phyloP scores from a whole-genome alignment of 1,140 invertebrate species.

The Mizuhopecten yessoensis region DNA sequence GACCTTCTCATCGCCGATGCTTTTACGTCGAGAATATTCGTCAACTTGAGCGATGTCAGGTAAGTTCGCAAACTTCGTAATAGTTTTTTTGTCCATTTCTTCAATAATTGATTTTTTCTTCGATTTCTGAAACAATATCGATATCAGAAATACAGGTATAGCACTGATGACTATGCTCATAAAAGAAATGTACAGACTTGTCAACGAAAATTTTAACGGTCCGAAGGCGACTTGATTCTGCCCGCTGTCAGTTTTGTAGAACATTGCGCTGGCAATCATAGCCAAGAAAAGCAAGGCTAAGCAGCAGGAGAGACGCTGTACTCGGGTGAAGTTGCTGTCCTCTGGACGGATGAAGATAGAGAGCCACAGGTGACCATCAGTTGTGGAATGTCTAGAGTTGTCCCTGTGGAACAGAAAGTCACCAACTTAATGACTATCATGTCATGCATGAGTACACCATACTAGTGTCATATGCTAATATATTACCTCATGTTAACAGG shows the following conservation, averaged over 20 bases:
- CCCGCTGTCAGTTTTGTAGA: constrained; percentile 77
- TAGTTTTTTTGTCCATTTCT: constrained; percentile 42
- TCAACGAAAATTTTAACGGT: constrained; percentile 60
- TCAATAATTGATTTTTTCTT: neutral
- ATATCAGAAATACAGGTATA: constrained; percentile 57
- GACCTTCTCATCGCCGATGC: constrained; percentile 45
- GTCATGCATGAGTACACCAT: no score
- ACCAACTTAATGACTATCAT: no score
- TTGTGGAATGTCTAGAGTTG: constrained; percentile 80
- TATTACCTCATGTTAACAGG: no score
- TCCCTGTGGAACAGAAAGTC: constrained; percentile 59
- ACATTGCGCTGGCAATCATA: constrained; percentile 85
- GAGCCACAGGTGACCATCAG: constrained; percentile 85
- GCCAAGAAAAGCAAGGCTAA: constrained; percentile 83
- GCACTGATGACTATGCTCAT: constrained; percentile 61
- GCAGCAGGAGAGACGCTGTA: constrained; percentile 83
- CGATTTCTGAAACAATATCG: constrained; percentile 61
- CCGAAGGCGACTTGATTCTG: constrained; percentile 58
- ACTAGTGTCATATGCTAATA: no score
- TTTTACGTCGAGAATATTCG: neutral
- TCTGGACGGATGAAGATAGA: constrained; percentile 83
- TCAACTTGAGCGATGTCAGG: neutral
- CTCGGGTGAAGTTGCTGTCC: constrained; percentile 83
- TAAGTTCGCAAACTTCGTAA: constrained; percentile 39
- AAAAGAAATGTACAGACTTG: constrained; percentile 65